Base-by-base conservation (phyloP, 2,888 invertebrate genomes). In the Selenia dentaria region DNA sequence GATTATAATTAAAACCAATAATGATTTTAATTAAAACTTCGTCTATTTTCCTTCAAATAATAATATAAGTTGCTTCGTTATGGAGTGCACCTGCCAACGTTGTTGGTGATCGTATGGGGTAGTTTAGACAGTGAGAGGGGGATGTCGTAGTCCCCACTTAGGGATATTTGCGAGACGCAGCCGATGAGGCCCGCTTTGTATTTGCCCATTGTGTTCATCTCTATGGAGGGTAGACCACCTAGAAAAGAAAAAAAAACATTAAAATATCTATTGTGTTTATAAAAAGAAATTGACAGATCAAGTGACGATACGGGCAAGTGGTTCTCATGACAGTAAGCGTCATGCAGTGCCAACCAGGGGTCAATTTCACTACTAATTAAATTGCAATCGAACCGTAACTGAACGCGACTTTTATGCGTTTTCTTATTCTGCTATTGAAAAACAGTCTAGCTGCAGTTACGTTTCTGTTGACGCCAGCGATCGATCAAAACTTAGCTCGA, bases 221-320 rank as follows among this genome's bases (percentile, higher is more conserved):
- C 93, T 70, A 95, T 93, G 63, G 96, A 94, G 38, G 96, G 95
- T 74, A 96, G 92, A 6, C 97, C 97, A 72, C 97, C 97, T 97
- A 81, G 2, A 79, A 80, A 16, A 9, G 3, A 9, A 12, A 3
- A 26, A 6, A 22, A 10, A 9, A 20, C 16, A 14, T 16, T 16
- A 16, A 16, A 16, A 16, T 4, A 16, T n/a, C n/a, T 4, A 16
- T 16, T 16, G 16, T n/a, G 16, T 16, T 16, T 16, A 16, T 2
- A 3, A 16, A 16, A 16, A 16, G 16, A 16, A n/a, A n/a, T n/a
- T n/a, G n/a, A n/a, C n/a, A n/a, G n/a, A n/a, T n/a, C n/a, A n/a
- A n/a, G n/a, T n/a, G n/a, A n/a, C n/a, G n/a, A n/a, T n/a, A n/a
- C n/a, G n/a, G n/a, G n/a, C n/a, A n/a, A n/a, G n/a, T n/a, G n/a